Evolutionary conservation across 2,797 vertebrate genomes (phyloP), one percentile per base, ranked within the genome.

Genomic region (Pachyuromys duprasi): DNA sequence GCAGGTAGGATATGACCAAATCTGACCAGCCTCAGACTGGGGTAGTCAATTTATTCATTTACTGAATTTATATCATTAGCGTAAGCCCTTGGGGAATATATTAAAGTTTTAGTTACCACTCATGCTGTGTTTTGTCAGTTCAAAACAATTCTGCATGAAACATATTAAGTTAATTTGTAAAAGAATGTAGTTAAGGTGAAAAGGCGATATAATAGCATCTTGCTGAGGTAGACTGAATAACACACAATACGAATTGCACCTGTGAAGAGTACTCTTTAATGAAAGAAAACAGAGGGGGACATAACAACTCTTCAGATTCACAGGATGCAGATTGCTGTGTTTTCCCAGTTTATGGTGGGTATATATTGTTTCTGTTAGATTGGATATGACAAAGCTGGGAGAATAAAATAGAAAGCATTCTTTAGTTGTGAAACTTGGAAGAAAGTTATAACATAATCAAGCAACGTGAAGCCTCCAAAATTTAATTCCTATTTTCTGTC

Each of bases 71-170:
- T 70, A 86, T 4, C 84, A 67, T 96, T 88, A 93, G 28, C 90
- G 88, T 90, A 95, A 95, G 86, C 69, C 63, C 90, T 82, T 96
- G 63, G 45, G 90, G 96, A 96, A 90, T 90, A 94, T 12, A 92
- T 93, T 94, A 82, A 90, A 92, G 57, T 94, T 97, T 97, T 96
- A 95, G 89, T 97, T 95, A 96, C 81, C 96, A 94, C 74, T 93
- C 88, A 92, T 90, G 78, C 81, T 97, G 93, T 95, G 90, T 95
- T 96, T 96, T 96, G 70, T 82, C 91, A 95, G 74, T 93, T 94
- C 70, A 90, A 95, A 97, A 95, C 94, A 98, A 96, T 92, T 96
- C 74, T 93, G 78, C 96, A 97, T 91, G 93, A 92, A 95, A 89
- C 83, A 6, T 57, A 92, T 95, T 95, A 97, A 95, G 60, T 92